Evolutionary conservation across 2,888 invertebrate species (phyloP), one percentile per base, ranked within the genome.

Genomic region (Cerastis rubricosa): DNA sequence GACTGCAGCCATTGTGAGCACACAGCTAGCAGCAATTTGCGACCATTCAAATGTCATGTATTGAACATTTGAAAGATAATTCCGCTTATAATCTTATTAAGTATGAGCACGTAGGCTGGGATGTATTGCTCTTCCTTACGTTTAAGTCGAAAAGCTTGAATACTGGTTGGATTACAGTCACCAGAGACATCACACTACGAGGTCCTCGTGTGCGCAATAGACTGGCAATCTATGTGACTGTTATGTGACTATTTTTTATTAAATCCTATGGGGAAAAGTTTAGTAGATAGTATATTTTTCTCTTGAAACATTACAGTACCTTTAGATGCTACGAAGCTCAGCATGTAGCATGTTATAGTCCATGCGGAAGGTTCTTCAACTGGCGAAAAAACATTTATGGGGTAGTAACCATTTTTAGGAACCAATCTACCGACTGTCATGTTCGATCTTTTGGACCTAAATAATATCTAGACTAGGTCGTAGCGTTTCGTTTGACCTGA

Each of bases 41-140:
- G 85, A 89, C 89, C 87, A 90, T 91, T 91, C 82, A 90, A 88
- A 90, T 88, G 87, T 88, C 84, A 87, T 88, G 85, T 86, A 88
- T 86, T 90, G 86, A 87, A 83, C 66, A 83, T 79, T 82, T 78
- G 61, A 80, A 90, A 89, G 88, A 90, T 89, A 78, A 87, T 80
- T 75, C 80, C 67, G 79, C 78, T 76, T 78, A 74, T 79, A 80
- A 87, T 80, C 76, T 66, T 69, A 74, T 75, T 65, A 73, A 64
- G 78, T 76, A 70, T 61, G 74, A 54, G 40, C 54, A 72, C 49
- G 77, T 82, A 81, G 68, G 68, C 61, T 71, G 54, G 12, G 35
- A 57, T 61, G 51, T 51, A 59, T 64, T 71, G 51, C 40, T 64
- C 76, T 71, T 71, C 51, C 61, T 64, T 54, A 71, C 35, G 61